Evolutionary conservation across 2,888 invertebrate species (phyloP).

Genomic region (Callinectes sapidus): DNA sequence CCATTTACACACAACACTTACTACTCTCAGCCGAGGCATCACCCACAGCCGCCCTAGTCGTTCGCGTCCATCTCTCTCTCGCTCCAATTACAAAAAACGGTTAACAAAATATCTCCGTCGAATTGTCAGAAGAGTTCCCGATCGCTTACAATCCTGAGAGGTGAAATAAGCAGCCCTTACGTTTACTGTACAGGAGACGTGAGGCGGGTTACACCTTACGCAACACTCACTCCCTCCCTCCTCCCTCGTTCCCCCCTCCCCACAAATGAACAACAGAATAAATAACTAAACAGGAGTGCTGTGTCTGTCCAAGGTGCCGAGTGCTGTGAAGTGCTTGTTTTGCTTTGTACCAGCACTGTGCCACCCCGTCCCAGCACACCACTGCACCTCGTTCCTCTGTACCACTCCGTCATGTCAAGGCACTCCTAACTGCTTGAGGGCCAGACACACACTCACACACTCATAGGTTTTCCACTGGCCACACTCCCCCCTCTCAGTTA

Average conservation of each 20-base stretch:
- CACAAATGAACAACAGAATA: background rate
- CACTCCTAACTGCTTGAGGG: constrained; percentile 14
- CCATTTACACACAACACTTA: background rate
- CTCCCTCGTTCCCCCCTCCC: background rate
- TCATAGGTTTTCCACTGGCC: background rate
- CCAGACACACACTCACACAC: too few relatives aligned
- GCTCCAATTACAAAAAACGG: background rate
- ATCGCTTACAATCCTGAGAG: background rate
- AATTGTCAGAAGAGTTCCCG: background rate
- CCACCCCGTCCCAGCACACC: background rate
- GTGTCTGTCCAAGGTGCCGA: background rate
- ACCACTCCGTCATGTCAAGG: too few relatives aligned
- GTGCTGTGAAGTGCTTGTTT: background rate
- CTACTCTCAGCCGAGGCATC: background rate
- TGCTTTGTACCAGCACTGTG: constrained; percentile 9
- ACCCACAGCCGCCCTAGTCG: background rate
- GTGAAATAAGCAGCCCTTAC: background rate
- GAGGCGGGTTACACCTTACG: background rate
- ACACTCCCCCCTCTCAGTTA: background rate
- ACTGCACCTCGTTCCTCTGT: too few relatives aligned
- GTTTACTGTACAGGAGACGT: background rate
- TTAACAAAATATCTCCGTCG: background rate
- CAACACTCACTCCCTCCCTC: background rate
- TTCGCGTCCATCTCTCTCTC: background rate
- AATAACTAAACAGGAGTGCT: background rate